Base-by-base conservation (phyloP, 2,888 invertebrate genomes). In the Mythimna impura region DNA sequence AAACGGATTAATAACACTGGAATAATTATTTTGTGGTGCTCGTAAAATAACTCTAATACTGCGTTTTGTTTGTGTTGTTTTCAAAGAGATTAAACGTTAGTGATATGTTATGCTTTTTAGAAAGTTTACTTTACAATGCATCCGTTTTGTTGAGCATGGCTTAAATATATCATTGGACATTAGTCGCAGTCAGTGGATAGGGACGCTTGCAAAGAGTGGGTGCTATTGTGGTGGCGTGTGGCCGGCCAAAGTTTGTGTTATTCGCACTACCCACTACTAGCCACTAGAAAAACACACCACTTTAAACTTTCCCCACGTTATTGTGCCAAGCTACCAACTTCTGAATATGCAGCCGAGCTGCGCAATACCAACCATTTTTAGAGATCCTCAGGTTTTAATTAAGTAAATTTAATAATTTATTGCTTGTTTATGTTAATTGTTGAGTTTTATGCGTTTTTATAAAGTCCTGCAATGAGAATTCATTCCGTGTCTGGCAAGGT, bases 281-380 rank as follows among this genome's bases (percentile, higher is more conserved):
- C 76, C 72, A 72, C 80, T 84, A 85, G 82, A 89, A 89, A 89
- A 89, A 87, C 83, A 87, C 72, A 67, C 76, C 84, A 87, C 89
- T 89, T 84, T 81, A 85, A 89, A 89, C 86, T 90, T 89, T 81
- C 54, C 61, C 77, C 65, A 68, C 75, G 81, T 85, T 81, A 85
- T 88, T 87, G 81, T 79, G 66, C 74, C 43, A 61, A 77, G 78
- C 86, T 86, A 77, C 71, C 54, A 85, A 87, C 81, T 88, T 87
- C 67, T 76, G 73, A 84, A 86, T 84, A 81, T 76, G 81, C 82
- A 80, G 34, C 71, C 73, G 70, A 72, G 76, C 71, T 63, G 64
- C 69, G 72, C 77, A 84, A 82, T 75, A 78, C 67, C 71, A 69
- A 76, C 75, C 75, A 70, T 81, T 86, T 78, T 81, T 77, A 78